Evolutionary conservation across 30 jellyfish, hydroid and myxozoan species (phyloP), one percentile per base, ranked within the genome.

Genomic region (Chironex yamaguchii): DNA sequence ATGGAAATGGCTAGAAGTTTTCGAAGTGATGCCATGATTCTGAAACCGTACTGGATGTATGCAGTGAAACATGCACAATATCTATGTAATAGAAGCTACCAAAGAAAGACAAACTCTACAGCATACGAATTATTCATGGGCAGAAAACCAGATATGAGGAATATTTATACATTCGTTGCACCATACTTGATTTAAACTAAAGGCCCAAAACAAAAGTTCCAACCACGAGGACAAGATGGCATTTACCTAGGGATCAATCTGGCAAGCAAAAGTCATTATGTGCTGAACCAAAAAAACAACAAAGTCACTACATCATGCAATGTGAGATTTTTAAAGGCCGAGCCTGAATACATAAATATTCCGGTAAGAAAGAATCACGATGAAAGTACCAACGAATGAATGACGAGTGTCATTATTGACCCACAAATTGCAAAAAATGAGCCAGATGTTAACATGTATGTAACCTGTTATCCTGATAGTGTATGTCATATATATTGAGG

Each of bases 1-100:
- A 50, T 76, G 89, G 89, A 76, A 51, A 50, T 52, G 83, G 90
- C 84, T 3, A 29, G 84, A 33, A 34, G 89, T 51, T 49, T 76
- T 32, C 0, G 79, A 51, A 34, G 65, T 1, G 89, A 76, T 2
- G 84, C 89, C 1, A 31, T 30, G 25, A 58, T 78, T 29, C 34
- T 81, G 27, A 78, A 78, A 32, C 33, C 20, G 13, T 52, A 31
- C 1, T 76, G 82, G 84, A 79, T 80, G 22, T 76, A 76, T 76
- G 89, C 89, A 50, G 84, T 33, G 23, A 11, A 65, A 49, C 84
- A 76, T 65, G 0, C 89, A 0, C 89, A 0, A 52, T 76, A 79
- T 62, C 64, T 76, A 27, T 0, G 89, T 29, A 76, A 76, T 27
- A 51, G 89, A 20, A 76, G 89, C 49, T 76, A 12, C 33, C 89